Conservation (phyloP, 2,113 vertebrate genomes). For the Zosterops lateralis region DNA sequence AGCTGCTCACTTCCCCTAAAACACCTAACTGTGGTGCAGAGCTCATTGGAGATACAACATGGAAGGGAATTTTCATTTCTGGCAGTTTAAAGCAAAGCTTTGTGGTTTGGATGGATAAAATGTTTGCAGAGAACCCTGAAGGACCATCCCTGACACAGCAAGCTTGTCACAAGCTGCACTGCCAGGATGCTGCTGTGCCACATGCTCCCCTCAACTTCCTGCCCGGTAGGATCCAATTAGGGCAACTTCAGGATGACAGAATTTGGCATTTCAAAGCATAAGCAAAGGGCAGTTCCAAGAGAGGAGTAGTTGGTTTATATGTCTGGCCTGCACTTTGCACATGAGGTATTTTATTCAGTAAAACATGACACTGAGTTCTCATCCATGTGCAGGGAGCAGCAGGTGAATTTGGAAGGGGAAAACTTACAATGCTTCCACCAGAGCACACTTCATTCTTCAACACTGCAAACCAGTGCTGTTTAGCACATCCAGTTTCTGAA, state of each 20-base stretch:
- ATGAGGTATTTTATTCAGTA: neutral
- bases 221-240: neutral
- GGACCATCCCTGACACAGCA: neutral
- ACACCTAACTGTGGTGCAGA: neutral
- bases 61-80: neutral
- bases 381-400: neutral
- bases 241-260: neutral
- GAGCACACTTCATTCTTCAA: neutral
- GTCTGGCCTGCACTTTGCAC: neutral
- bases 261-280: neutral
- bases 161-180: neutral
- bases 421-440: neutral
- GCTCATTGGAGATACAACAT: neutral
- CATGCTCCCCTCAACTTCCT: neutral
- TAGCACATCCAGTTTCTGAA: neutral
- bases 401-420: neutral
- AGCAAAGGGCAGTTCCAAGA: neutral
- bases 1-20: neutral
- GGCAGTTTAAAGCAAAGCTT: neutral
- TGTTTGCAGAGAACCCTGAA: neutral
- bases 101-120: neutral
- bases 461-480: neutral
- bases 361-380: neutral
- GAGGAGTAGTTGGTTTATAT: neutral
- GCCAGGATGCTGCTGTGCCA: neutral